Evolutionary conservation across 2,113 vertebrate genomes (phyloP), one percentile per base, ranked within the genome.

Genomic region (Bungarus multicinctus): DNA sequence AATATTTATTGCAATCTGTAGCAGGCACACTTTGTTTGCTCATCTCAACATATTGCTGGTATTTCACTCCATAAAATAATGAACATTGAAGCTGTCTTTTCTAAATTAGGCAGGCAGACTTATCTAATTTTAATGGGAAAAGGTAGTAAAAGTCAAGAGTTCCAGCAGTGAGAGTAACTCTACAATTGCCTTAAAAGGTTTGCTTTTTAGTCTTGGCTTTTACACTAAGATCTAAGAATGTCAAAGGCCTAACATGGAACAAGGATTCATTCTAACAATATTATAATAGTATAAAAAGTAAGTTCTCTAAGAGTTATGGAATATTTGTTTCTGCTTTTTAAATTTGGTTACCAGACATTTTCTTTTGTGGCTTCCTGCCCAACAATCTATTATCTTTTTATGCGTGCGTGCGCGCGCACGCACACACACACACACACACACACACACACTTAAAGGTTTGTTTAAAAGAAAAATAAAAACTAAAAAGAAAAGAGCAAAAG

Each of bases 91-190:
- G 92, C 94, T 97, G 97, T 97, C 96, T 97, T 96, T 97, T 97
- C 96, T 97, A 97, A 97, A 96, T 94, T 94, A 96, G 95, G 97
- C 91, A 93, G 95, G 95, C 54, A 86, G 96, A 96, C 97, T 97
- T 97, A 97, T 97, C 96, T 97, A 97, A 97, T 96, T 96, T 97
- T 94, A 94, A 97, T 97, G 96, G 97, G 97, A 92, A 96, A 97
- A 97, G 96, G 97, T 98, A 98, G 97, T 97, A 97, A 98, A 97
- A 98, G 90, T 96, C 98, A 98, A 98, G 97, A 97, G 95, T 98
- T 99, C 98, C 98, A 98, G 97, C 98, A 98, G 98, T 95, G 97
- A 97, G 97, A 96, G 97, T 93, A 45, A 93, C 91, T 96, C 97
- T 95, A 93, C 95, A 93, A 93, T 94, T 95, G 95, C 96, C 97